These are phyloP conservation scores for Agrochola lychnidis DNA, from an alignment of 2,888 invertebrate species.

Conservation along the genomic window DNA sequence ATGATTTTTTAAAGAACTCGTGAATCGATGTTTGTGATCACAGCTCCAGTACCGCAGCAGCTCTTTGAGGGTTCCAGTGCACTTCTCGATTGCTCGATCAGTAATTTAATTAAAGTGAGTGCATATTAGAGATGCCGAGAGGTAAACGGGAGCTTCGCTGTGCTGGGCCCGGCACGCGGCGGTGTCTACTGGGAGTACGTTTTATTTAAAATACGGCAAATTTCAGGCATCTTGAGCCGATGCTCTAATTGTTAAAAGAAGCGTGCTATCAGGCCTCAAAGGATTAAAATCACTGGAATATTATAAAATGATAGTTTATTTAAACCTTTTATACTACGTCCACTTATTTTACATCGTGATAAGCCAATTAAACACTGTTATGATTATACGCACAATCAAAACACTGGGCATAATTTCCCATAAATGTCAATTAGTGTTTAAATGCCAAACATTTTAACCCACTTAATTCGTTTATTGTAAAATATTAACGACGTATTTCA, in stretches of 20 bases:
- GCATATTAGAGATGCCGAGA: conserved; percentile 78
- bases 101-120: conserved; percentile 86
- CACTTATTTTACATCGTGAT: conserved; percentile 13
- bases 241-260: conserved; percentile 52
- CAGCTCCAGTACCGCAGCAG: conserved; percentile 47
- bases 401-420: conserved; percentile 8
- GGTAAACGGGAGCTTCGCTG: conserved; percentile 77
- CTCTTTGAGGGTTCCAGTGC: conserved; percentile 74
- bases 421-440: conserved; percentile 52
- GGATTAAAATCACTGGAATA: conserved; percentile 22
- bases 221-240: conserved; percentile 61
- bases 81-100: conserved; percentile 76
- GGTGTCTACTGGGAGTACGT: conserved; percentile 67
- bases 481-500: conserved; percentile 35
- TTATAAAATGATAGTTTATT: not conserved
- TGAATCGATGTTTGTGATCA: conserved; percentile 57
- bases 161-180: conserved; percentile 55
- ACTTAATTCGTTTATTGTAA: conserved; percentile 54
- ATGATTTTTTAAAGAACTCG: conserved; percentile 52
- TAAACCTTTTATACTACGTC: not conserved
- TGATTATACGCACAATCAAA: conserved; percentile 27
- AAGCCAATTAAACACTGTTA: conserved; percentile 7
- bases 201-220: conserved; percentile 72
- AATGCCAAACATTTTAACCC: conserved; percentile 49
- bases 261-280: conserved; percentile 25